Base-by-base conservation (phyloP, 2,888 invertebrate genomes). In the Galerucella nymphaeae region DNA sequence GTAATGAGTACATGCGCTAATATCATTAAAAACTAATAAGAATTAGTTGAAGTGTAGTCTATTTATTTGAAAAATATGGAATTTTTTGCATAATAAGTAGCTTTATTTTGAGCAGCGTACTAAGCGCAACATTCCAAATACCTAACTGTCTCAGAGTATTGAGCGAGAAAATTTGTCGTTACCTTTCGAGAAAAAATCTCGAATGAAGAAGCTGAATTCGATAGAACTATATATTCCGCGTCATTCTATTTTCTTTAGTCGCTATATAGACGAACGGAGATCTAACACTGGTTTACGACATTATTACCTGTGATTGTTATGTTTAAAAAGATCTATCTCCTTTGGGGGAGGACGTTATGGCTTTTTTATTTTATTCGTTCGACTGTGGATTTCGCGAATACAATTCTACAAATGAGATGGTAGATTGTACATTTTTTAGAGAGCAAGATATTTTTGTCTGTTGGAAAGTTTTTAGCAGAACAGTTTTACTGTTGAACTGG, bases 301-400 rank as follows among this genome's bases (percentile, higher is more conserved):
- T 85, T 85, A 86, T 86, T 86, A 86, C 86, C 85, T 85, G 85
- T 83, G 84, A 86, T 85, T 86, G 86, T 85, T 86, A 86, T 85
- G 84, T 82, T 85, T 83, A 78, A 79, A 75, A 76, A 83, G 84
- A 85, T 85, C 85, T 85, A 85, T 84, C 70, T 72, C 66, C 67
- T 76, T 75, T 64, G 77, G 78, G 80, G 80, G 76, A 76, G 20
- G 78, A 76, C 66, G 79, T 78, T 80, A 78, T 77, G 75, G 77
- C 59, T 73, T 77, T 79, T 80, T 80, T 80, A 79, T 79, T 80
- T 80, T 78, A 76, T 76, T 76, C 74, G 70, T 74, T 70, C 73
- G 73, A 59, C 72, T 73, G 68, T 66, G 70, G 61, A 62, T 62
- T 41, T 62, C 61, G 10, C 42, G 61, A 42, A 62, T 53, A 53